Base-by-base conservation (phyloP, 2,797 vertebrate genomes). In the Lagodon rhomboides region DNA sequence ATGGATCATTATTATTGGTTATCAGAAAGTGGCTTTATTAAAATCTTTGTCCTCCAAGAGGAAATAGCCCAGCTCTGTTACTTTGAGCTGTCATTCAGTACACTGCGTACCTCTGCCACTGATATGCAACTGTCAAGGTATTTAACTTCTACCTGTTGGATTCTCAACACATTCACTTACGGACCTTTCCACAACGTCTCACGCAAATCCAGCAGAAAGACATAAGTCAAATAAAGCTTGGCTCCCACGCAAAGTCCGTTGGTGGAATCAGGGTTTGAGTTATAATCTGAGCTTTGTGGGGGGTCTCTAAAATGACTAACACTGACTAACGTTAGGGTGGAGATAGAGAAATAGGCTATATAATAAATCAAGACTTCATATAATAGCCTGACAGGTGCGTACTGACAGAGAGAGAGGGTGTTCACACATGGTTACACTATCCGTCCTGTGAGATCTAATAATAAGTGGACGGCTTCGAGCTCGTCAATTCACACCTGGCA, bases 111-210 rank as follows among this genome's bases (percentile, higher is more conserved):
- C 2, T 49, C 53, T 6, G 17, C 22, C 27, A 34, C 11, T 59
- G 20, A 23, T 20, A 49, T 34, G 10, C 25, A 54, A 15, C n/a
- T 49, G 20, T 43, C 44, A 9, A 53, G 25, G 54, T 47, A 23
- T 38, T 51, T 9, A 11, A 15, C 5, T 18, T 53, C 17, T 12
- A 34, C 2, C 27, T 41, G 38, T 55, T 38, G 7, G 20, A 68
- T 54, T 73, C 16, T 54, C 18, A 60, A 16, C 46, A 41, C 12
- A 7, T 46, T 23, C 50, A 27, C 46, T 23, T 34, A 27, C 46
- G 68, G 56, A 68, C 66, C 58, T 69, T 41, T 55, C 27, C 51
- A 41, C 50, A 27, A 50, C 51, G 51, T 10, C 25, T 27, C 12
- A n/a, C n/a, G n/a, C n/a, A n/a, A n/a, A n/a, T n/a, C n/a, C n/a